Evolutionary conservation across 1,140 invertebrate genomes (phyloP), one percentile per base, ranked within the genome.

Genomic region (Colletes latitarsis): DNA sequence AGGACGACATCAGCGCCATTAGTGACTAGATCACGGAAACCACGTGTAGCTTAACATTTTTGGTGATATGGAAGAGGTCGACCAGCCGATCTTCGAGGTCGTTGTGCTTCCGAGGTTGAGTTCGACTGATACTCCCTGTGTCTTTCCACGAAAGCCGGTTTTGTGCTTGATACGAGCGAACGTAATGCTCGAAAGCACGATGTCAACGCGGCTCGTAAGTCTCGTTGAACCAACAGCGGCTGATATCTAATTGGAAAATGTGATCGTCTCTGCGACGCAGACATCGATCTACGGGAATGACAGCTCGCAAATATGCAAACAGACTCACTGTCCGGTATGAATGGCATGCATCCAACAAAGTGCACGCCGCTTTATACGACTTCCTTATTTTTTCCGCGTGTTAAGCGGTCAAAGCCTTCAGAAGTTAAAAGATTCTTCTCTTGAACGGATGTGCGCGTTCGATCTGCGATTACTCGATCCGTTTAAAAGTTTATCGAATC

Each of bases 51-150:
- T 30, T 30, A 30, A 30, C 30, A 1, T 30, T 30, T 30, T 30
- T 30, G 30, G 30, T 30, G 30, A 30, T 30, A 30, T 30, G 30
- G 30, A n/a, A n/a, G 30, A 30, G 30, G 30, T 30, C n/a, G 30
- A 30, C 30, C 30, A 30, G 30, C 30, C 30, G 30, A 2, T 30
- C 30, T 30, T 30, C 52, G 68, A 77, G 63, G 67, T 64, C 57
- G 72, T 66, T 58, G 57, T 30, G 68, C n/a, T 69, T 55, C 67
- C 53, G 78, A 82, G 75, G 75, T 82, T 84, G 70, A 81, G 67
- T 77, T 67, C 70, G 60, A 53, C 9, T 21, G 64, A 70, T 73
- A 76, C 52, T 39, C 17, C 6, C 67, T 19, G 77, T 72, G 77
- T 73, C 52, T 79, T 79, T 79, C 70, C 60, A 41, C 52, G n/a